Evolutionary conservation across 2,113 vertebrate genomes (phyloP), one percentile per base, ranked within the genome.

Genomic region (Emberiza fucata): DNA sequence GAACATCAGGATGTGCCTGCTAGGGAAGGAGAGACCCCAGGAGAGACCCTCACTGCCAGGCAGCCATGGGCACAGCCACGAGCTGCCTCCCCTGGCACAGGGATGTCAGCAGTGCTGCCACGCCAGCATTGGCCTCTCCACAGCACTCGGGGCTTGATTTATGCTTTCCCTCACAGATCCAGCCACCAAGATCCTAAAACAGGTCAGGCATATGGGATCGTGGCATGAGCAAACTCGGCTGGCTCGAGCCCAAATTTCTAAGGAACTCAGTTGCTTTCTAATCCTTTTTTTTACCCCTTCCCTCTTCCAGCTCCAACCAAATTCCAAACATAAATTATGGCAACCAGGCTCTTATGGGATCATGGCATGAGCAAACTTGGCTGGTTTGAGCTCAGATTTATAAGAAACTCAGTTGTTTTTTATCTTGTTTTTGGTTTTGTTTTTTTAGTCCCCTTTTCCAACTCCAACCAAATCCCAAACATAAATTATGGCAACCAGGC

Each of bases 181-280:
- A 93, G 31, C 79, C 2, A 0, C 70, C 70, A 69, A 66, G 86
- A 88, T 93, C 92, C 90, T 80, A 91, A 96, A 96, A 25, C 15
- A 2, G 88, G 90, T 93, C 96, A 94, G 73, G 85, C 96, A 95
- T 90, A 90, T 88, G 94, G 94, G 92, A 95, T 68, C 66, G 2
- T 59, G 81, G 85, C 75, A 69, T 61, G 79, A 96, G 81, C 81
- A 57, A 91, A 72, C 22, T 28, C 0, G 0, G 1, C 90, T 94
- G 90, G 90, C 92, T 88, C 25, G 0, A 37, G 80, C 70, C 92
- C 93, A 94, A 1, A 82, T 72, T 85, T 50, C 31, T 13, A 54
- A 90, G 88, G 27, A 94, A 72, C 35, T 81, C 19, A 0, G 59
- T 93, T 81, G 86, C 80, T 6, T 88, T 93, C 94, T 75, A 14